A percentile compares a stretch with the other conserved stretches of the same genome.
Conservation (phyloP, 2,888 invertebrate genomes). For the Oxytorus armatus region DNA sequence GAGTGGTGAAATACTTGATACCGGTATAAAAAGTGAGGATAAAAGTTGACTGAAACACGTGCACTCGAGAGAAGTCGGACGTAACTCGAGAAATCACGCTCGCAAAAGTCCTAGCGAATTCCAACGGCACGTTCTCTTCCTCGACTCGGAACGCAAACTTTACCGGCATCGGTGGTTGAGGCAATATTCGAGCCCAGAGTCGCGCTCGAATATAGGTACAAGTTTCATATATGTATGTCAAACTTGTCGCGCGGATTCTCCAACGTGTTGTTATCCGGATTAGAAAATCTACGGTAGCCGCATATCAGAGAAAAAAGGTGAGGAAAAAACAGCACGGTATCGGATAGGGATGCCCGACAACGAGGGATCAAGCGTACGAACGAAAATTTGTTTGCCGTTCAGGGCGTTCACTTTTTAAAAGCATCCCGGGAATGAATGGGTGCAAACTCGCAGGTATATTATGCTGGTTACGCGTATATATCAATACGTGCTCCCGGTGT, state of each 20-base stretch:
- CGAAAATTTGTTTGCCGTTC: slow-evolving; percentile 4
- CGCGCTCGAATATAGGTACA: background rate
- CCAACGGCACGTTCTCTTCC: slow-evolving; percentile 10
- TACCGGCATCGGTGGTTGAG: slow-evolving; percentile 35
- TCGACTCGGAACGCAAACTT: slow-evolving; percentile 43
- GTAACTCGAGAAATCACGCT: slow-evolving; percentile 45
- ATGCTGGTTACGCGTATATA: background rate
- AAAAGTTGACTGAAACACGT: slow-evolving; percentile 51
- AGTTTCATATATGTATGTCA: background rate
- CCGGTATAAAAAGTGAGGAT: slow-evolving; percentile 15
- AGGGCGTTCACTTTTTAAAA: slow-evolving; percentile 24
- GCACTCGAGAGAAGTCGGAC: slow-evolving; percentile 26
- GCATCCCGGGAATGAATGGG: no score
- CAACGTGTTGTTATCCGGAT: slow-evolving; percentile 23
- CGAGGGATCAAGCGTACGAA: background rate
- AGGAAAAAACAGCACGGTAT: background rate
- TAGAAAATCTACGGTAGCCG: background rate
- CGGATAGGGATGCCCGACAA: no score
- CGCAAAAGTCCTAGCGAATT: slow-evolving; percentile 47
- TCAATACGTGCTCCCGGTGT: slow-evolving; percentile 27
- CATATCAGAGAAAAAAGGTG: slow-evolving; percentile 9
- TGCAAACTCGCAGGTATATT: no score
- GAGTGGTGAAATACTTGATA: slow-evolving; percentile 35
- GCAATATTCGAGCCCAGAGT: slow-evolving; percentile 45
- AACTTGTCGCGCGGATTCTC: slow-evolving; percentile 2